Evolutionary conservation across 2,888 invertebrate species (phyloP).

Genomic region (Caradrina kadenii): DNA sequence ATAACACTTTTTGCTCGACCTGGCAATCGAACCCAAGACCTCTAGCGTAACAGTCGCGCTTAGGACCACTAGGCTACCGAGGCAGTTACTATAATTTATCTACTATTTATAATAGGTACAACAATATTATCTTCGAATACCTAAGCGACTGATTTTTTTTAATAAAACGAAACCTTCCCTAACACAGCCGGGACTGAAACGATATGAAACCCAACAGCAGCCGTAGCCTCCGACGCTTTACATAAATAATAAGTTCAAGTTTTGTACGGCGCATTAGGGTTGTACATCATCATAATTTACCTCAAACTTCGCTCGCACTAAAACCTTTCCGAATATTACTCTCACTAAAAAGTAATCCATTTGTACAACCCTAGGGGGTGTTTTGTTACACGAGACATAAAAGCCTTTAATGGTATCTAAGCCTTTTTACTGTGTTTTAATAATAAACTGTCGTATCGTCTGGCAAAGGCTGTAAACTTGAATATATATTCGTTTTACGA

Average conservation of each 20-base stretch:
- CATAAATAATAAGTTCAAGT: conserved; percentile 22
- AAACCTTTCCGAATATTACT: conserved; percentile 31
- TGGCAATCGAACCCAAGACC: too few species aligned
- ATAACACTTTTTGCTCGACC: too few species aligned
- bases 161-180: too few species aligned
- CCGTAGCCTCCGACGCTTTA: conserved; percentile 10
- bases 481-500: conserved; percentile 51
- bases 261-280: conserved; percentile 2
- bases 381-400: conserved; percentile 59
- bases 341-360: conserved; percentile 57
- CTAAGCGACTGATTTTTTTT: too few species aligned
- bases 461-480: conserved; percentile 43
- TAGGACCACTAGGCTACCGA: too few species aligned
- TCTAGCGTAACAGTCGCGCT: too few species aligned
- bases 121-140: too few species aligned
- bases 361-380: conserved; percentile 56
- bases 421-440: conserved; percentile 64
- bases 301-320: conserved; percentile 15
- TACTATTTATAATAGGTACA: too few species aligned
- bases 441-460: conserved; percentile 60
- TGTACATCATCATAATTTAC: conserved; percentile 21
- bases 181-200: background rate
- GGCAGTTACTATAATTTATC: too few species aligned
- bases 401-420: conserved; percentile 62
- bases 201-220: conserved; percentile 20